These are phyloP conservation scores for Heliocidaris erythrogramma DNA, from an alignment of 35 echinoderm and acorn worm genomes.

Conservation along the genomic window DNA sequence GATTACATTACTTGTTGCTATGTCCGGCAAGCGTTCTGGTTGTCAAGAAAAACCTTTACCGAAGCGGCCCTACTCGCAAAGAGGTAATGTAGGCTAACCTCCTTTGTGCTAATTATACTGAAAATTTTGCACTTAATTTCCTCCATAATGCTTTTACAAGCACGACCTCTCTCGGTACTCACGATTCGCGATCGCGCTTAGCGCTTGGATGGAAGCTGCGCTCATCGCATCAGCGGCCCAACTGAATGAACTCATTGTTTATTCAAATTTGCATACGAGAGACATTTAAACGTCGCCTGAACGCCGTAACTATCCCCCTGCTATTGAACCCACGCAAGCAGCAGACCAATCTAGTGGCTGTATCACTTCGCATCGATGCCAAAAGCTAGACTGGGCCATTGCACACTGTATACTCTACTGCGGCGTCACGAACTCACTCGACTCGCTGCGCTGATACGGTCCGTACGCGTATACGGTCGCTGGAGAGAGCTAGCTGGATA, in stretches of 20 bases:
- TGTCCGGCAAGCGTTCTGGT: too few relatives aligned
- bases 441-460: too few relatives aligned
- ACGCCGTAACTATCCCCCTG: neutral
- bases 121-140: too few relatives aligned
- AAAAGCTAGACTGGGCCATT: too few relatives aligned
- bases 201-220: neutral
- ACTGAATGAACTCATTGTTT: constrained; percentile 15
- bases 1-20: too few relatives aligned
- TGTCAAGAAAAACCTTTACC: too few relatives aligned
- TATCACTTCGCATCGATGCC: neutral
- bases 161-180: neutral
- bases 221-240: neutral
- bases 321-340: neutral
- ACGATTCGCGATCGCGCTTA: neutral
- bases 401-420: neutral
- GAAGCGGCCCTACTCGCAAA: too few relatives aligned
- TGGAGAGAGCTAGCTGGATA: too few relatives aligned
- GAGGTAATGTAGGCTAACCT: too few relatives aligned
- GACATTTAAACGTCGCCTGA: constrained; percentile 38
- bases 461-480: too few relatives aligned
- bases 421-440: too few relatives aligned
- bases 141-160: neutral
- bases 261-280: constrained; percentile 26
- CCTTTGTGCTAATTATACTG: too few relatives aligned
- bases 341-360: neutral